phyloP scores from a whole-genome alignment of 2,797 vertebrate species.

The Steatocranus sp. region DNA sequence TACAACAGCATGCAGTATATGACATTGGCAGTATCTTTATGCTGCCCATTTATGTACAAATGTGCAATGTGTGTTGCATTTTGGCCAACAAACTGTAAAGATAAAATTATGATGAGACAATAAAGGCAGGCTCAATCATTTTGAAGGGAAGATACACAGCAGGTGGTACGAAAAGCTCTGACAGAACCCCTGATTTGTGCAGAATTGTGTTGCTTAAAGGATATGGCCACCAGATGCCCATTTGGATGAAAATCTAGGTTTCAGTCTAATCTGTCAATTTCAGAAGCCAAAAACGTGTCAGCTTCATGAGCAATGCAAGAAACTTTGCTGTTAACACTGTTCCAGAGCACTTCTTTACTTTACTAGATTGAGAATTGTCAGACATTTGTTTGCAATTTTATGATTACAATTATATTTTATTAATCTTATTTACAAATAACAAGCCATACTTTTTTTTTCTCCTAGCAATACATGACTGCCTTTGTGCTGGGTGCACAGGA shows the following conservation, averaged over 20 bases:
- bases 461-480: conserved; percentile 50
- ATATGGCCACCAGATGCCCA: conserved; percentile 86
- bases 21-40: conserved; percentile 26
- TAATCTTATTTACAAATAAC: conserved; percentile 63
- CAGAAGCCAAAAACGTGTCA: conserved; percentile 70
- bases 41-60: conserved; percentile 59
- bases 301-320: conserved; percentile 56
- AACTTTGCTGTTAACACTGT: conserved; percentile 61
- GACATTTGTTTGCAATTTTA: conserved; percentile 51
- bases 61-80: conserved; percentile 67
- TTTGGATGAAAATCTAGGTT: conserved; percentile 84
- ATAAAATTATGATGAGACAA: conserved; percentile 76
- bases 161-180: conserved; percentile 83
- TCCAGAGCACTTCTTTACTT: conserved; percentile 59
- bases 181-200: conserved; percentile 83
- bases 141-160: conserved; percentile 75
- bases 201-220: conserved; percentile 87
- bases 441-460: conserved; percentile 29
- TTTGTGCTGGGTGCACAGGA: conserved; percentile 66
- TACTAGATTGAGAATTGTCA: conserved; percentile 46
- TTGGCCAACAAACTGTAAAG: conserved; percentile 70
- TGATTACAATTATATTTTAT: conserved; percentile 69
- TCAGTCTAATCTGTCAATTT: conserved; percentile 76
- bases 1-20: conserved; percentile 35
- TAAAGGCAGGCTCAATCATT: conserved; percentile 75